Evolutionary conservation across 2,113 vertebrate genomes (phyloP), one percentile per base, ranked within the genome.

Genomic region (Xiphophorus hellerii): DNA sequence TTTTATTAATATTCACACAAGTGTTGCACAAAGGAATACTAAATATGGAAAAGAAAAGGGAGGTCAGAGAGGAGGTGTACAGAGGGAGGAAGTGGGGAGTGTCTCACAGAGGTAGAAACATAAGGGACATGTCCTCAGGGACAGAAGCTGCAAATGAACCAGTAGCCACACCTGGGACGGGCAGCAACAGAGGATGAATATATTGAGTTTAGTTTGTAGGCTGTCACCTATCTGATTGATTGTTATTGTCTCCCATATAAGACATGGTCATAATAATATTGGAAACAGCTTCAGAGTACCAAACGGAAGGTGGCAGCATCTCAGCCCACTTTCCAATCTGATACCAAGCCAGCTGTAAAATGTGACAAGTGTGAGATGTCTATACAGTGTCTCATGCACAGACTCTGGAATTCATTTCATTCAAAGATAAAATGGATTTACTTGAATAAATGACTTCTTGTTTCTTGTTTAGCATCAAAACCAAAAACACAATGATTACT

Each of bases 121-220:
- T 62, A 78, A 81, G 76, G 81, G 83, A 78, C 77, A 66, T 1
- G 20, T 90, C 87, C 83, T 74, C 12, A 29, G 89, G 62, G 88
- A 76, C 28, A 28, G 44, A 60, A 31, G 39, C 76, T 73, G 69
- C 81, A 86, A 89, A 92, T 89, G 67, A 91, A 90, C 75, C 86
- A 82, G 87, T 62, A 90, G 73, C 76, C 65, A 81, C 84, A 92
- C 84, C 85, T 90, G 89, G 69, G 85, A 84, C 69, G 20, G 6
- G 66, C 60, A 68, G 51, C n/a, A 14, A 51, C 63, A 62, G 29
- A 31, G 31, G 54, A 5, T 14, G 13, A n/a, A 13, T 37, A 67
- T 61, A 69, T 68, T 66, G 17, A 63, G 31, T 22, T 79, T 64
- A 65, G 71, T 29, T 29, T 33, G 30, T 78, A 33, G 64, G 68